phyloP scores from a whole-genome alignment of 2,797 vertebrate genomes.

The Euphonia xanthogaster region DNA sequence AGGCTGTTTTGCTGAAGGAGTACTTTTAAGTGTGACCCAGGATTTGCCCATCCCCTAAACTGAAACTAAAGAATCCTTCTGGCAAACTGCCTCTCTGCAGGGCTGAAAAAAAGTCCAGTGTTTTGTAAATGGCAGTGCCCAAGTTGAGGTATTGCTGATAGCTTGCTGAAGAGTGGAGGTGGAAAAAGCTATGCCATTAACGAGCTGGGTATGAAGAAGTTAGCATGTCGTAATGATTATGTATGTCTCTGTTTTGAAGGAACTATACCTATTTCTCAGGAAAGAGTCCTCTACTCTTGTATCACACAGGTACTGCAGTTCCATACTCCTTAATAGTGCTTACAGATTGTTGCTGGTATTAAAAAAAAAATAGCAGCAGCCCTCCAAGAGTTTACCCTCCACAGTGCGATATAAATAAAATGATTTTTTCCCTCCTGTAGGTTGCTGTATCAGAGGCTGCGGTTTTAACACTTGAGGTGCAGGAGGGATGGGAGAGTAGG shows the following conservation, averaged over 20 bases:
- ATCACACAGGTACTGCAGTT: background rate
- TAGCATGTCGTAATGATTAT: background rate
- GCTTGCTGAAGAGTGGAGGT: background rate
- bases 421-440: background rate
- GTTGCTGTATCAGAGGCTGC: background rate
- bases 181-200: background rate
- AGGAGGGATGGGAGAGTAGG: background rate
- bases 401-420: background rate
- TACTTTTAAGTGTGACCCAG: background rate
- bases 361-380: background rate
- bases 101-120: background rate
- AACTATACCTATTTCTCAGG: background rate
- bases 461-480: background rate
- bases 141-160: background rate
- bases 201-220: background rate
- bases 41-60: background rate
- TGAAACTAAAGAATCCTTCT: background rate
- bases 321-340: background rate
- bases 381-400: background rate
- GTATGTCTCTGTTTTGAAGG: background rate
- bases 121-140: background rate
- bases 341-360: background rate
- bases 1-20: background rate
- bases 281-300: background rate
- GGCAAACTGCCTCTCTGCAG: background rate